Evolutionary conservation across 2,113 vertebrate genomes (phyloP), one percentile per base, ranked within the genome.

Genomic region (Pantherophis guttatus): DNA sequence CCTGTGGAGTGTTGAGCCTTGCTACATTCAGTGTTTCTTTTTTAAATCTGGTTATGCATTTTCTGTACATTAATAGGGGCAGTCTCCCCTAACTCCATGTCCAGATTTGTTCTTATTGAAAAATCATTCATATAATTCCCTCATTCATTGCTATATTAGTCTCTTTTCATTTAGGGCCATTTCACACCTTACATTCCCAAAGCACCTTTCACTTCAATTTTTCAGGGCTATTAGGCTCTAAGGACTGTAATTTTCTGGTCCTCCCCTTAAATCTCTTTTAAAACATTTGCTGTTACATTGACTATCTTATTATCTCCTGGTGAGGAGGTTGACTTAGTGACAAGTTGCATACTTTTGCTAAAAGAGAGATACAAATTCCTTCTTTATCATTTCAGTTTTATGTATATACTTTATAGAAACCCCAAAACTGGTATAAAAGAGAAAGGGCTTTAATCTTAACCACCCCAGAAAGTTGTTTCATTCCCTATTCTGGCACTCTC

Each of bases 1-100:
- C 52, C 26, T 54, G 21, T 89, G 52, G 13, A 44, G 70, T 53
- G 86, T 52, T 75, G 52, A 92, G 50, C 57, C 86, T 39, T 54
- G 50, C 29, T 55, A 48, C 52, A 88, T 24, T 89, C 50, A 88
- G 86, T 81, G 70, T 88, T 92, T 57, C 62, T 92, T 92, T 75
- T 75, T 53, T 48, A 24, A 26, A 89, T 92, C 53, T 92, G 24
- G 59, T 57, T 92, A 92, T 65, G 86, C 57, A 65, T 62, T 85
- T 87, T 86, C 91, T 87, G 65, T 53, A n/a, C 59, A 75, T 92
- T 89, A 44, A 55, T 88, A 75, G 12, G 91, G 70, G 29, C 54
- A 24, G 13, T 75, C n/a, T 70, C 52, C 24, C 26, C 23, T 88
- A 44, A 75, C 21, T 91, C 52, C 91, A 88, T 92, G 50, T 15